Evolutionary conservation across 2,888 invertebrate species (phyloP).

Genomic region (Malthinus seriepunctatus): DNA sequence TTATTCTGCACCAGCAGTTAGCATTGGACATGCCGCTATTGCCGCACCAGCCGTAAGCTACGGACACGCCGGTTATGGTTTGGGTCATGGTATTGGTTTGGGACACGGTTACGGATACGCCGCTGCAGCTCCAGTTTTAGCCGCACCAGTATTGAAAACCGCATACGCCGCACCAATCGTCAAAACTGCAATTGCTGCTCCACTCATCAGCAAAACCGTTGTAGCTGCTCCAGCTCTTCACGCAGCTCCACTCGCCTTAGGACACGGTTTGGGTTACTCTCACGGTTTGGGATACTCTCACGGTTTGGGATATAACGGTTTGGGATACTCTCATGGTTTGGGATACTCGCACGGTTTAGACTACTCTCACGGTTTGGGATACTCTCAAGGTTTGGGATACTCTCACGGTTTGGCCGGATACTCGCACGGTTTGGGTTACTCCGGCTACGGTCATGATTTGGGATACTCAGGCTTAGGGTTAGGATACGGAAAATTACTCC

Average conservation of each 20-base stretch:
- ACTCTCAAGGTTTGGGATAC: background rate
- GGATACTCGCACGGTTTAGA: constrained; percentile 14
- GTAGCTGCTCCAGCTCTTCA: constrained; percentile 18
- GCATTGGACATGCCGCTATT: constrained; percentile 19
- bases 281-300: constrained; percentile 15
- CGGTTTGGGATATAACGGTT: constrained; percentile 8
- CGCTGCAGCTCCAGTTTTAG: constrained; percentile 16
- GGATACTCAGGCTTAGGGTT: background rate
- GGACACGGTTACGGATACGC: constrained; percentile 24
- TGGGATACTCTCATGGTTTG: constrained; percentile 16
- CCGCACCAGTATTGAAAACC: constrained; percentile 5
- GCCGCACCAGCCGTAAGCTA: constrained; percentile 26
- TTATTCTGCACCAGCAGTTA: constrained; percentile 2
- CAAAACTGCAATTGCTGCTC: constrained; percentile 27
- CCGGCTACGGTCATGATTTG: background rate
- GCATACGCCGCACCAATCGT: constrained; percentile 22
- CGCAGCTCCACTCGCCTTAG: constrained; percentile 24
- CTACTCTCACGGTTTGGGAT: constrained; percentile 11
- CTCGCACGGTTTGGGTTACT: constrained; percentile 17
- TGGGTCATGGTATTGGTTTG: constrained; percentile 14
- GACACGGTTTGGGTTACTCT: constrained; percentile 28
- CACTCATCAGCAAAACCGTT: constrained; percentile 22
- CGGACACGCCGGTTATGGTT: constrained; percentile 19
- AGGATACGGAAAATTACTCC: constrained; percentile 9
- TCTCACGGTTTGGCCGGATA: background rate